phyloP scores from a whole-genome alignment of 2,888 invertebrate genomes.

The Poecilus cupreus region DNA sequence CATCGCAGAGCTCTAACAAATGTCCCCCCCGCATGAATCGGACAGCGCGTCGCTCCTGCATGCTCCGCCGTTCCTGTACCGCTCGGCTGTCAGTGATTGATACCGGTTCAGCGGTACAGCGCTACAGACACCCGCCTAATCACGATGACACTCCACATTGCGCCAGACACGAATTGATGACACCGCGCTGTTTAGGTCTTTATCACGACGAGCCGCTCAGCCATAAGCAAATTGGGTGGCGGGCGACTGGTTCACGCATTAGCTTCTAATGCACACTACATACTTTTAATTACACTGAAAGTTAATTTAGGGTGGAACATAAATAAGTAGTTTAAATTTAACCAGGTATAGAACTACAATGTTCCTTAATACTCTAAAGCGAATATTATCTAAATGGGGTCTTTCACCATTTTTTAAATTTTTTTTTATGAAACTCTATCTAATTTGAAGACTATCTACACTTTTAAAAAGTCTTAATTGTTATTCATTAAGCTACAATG shows the following conservation, averaged over 20 bases:
- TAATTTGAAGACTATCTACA: too few relatives aligned
- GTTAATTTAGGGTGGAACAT: too few relatives aligned
- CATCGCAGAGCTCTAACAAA: conserved; percentile 15
- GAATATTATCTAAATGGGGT: too few relatives aligned
- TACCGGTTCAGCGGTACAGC: not conserved
- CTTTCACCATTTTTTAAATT: too few relatives aligned
- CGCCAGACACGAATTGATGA: conserved; percentile 66
- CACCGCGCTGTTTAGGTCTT: conserved; percentile 65
- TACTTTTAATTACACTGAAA: too few relatives aligned
- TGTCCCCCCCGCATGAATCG: not conserved
- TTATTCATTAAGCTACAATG: too few relatives aligned
- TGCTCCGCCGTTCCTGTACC: not conserved
- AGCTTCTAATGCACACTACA: too few relatives aligned
- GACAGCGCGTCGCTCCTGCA: conserved; percentile 7
- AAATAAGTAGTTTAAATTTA: too few relatives aligned
- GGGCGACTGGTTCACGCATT: conserved; percentile 35
- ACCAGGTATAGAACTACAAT: too few relatives aligned
- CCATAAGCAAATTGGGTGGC: conserved; percentile 31
- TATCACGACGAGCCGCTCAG: conserved; percentile 62
- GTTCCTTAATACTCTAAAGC: too few relatives aligned
- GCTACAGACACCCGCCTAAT: conserved; percentile 64
- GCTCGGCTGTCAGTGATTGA: conserved; percentile 39
- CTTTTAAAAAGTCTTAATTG: too few relatives aligned
- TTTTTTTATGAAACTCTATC: too few relatives aligned
- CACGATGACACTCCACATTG: conserved; percentile 67